Base-by-base conservation (phyloP, 2,888 invertebrate species). In the Agrochola macilenta region DNA sequence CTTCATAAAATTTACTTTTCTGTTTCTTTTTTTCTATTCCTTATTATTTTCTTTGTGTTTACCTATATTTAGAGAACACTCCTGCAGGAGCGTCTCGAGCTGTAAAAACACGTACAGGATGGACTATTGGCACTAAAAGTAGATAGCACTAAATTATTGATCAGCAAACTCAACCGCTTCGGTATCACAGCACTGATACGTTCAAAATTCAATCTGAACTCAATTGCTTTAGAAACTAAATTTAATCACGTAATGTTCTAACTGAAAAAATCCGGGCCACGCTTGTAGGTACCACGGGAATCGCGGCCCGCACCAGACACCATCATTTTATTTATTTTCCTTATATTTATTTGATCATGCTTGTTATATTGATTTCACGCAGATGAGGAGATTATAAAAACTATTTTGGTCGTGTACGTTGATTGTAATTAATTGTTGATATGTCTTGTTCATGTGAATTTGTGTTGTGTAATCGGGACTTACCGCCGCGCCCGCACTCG, bases 381-480 rank as follows among this genome's bases (percentile, higher is more conserved):
- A 93, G 89, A 93, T 90, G 90, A 93, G 89, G 90, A 93, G 86
- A 91, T 91, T 89, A 91, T 93, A 96, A 96, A 96, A 96, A 96
- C 96, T 95, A 96, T 96, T 96, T 96, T 96, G 96, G 96, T 96
- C 96, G 96, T 96, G 94, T 95, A 94, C 92, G 91, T 95, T 94
- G 91, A 93, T 92, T 95, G 93, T 94, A 92, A 90, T 92, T 92
- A 92, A 88, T 92, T 92, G 92, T 94, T 93, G 92, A 95, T 93
- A 88, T 96, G 96, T 96, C 96, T 96, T 96, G 96, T 96, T 95
- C 93, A 95, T 96, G 96, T 96, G 96, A 95, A 96, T 96, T 96
- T 96, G 96, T 96, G 96, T 96, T 95, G 96, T 96, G 96, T 95
- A 94, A 93, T 93, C 90, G 93, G 94, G 93, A 92, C 80, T 91